These are phyloP conservation scores for Trichomycterus rosablanca DNA, from an alignment of 2,113 vertebrate species.

Conservation along the genomic window DNA sequence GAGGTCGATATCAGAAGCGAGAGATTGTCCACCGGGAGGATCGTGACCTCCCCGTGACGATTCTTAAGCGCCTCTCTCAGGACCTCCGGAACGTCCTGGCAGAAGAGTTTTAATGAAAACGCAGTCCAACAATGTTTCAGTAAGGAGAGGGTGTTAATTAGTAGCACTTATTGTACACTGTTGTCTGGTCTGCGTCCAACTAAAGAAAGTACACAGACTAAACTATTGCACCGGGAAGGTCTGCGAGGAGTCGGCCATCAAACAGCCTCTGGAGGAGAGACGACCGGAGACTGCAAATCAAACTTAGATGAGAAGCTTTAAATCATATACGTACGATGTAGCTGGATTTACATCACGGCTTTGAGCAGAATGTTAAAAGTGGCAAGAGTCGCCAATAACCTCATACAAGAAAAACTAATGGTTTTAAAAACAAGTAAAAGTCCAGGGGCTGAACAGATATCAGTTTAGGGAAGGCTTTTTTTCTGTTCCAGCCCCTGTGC, in stretches of 20 bases:
- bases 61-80: slow-evolving; percentile 43
- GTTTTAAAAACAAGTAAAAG: too few species aligned
- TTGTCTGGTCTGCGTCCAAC: slow-evolving; percentile 49
- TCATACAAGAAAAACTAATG: too few species aligned
- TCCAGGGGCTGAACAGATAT: too few species aligned
- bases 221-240: slow-evolving; percentile 22
- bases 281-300: background rate
- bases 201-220: slow-evolving; percentile 29
- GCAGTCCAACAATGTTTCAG: slow-evolving; percentile 47
- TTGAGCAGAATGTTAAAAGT: too few species aligned
- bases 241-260: background rate
- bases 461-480: too few species aligned
- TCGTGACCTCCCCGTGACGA: slow-evolving; percentile 42
- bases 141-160: slow-evolving; percentile 56
- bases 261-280: background rate
- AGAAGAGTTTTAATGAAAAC: slow-evolving; percentile 31
- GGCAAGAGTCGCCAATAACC: too few species aligned
- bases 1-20: slow-evolving; percentile 37
- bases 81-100: slow-evolving; percentile 45
- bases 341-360: too few species aligned
- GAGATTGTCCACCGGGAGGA: slow-evolving; percentile 31
- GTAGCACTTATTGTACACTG: slow-evolving; percentile 48
- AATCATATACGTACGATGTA: too few species aligned
- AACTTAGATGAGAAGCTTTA: background rate
- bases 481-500: too few species aligned